phyloP scores from a whole-genome alignment of 2,888 invertebrate species.

The Ennomos erosarius region DNA sequence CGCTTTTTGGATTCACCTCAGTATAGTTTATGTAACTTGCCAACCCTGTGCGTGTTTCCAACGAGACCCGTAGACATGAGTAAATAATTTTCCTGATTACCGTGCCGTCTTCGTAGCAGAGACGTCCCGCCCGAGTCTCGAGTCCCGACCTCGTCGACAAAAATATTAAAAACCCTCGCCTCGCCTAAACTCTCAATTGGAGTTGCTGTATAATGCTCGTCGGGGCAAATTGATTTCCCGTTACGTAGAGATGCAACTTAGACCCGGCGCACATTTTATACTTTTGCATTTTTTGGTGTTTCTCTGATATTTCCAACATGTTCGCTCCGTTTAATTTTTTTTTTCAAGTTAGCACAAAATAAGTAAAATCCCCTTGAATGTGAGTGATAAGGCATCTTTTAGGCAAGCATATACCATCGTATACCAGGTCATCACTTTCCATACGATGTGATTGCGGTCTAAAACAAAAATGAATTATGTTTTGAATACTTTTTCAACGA shows the following conservation, averaged over 20 bases:
- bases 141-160: conserved; percentile 59
- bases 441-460: too few species aligned
- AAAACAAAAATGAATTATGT: too few species aligned
- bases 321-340: too few species aligned
- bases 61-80: conserved; percentile 75
- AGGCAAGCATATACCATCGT: too few species aligned
- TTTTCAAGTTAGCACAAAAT: too few species aligned
- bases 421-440: too few species aligned
- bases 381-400: too few species aligned
- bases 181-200: conserved; percentile 50
- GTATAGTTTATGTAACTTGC: not conserved
- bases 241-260: conserved; percentile 60
- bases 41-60: conserved; percentile 64
- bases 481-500: too few species aligned
- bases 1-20: not conserved
- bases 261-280: conserved; percentile 38
- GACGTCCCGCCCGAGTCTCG: conserved; percentile 34
- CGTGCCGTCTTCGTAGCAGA: conserved; percentile 66
- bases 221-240: conserved; percentile 72
- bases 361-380: too few species aligned
- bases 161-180: conserved; percentile 70
- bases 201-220: conserved; percentile 51
- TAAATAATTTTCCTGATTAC: conserved; percentile 85
- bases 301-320: not conserved
- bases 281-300: not conserved